Base-by-base conservation (phyloP, 2,113 vertebrate genomes). In the Polypterus senegalus region DNA sequence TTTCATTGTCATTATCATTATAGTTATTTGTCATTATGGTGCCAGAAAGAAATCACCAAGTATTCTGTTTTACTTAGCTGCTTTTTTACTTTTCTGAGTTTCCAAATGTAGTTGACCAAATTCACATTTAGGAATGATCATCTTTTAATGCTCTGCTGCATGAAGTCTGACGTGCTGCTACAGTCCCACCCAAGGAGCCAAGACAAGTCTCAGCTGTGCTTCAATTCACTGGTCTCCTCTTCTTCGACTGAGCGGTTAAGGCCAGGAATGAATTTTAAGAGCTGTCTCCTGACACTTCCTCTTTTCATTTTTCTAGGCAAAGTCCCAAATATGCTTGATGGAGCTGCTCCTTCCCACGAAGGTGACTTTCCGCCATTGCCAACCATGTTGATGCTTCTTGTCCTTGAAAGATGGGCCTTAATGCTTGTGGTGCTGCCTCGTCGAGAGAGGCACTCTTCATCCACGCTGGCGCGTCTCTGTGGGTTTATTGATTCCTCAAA, bases 201-300 rank as follows among this genome's bases (percentile, higher is more conserved):
- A 27, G 27, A 27, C 27, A 27, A 27, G 27, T 27, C 27, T 27
- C 27, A 27, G 27, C 27, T 27, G 27, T 27, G 27, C 27, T 27
- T 27, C 27, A 27, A 27, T 74, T 55, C 65, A 1, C 72, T 78
- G 7, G 74, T 82, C 56, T 92, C 92, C 47, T 98, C 94, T 72
- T 97, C 94, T 63, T 97, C 91, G 7, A 97, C 83, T 0, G 94
- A 88, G 47, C 85, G 78, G 53, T 94, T 89, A 46, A 98, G 85
- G 66, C 91, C 91, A 1, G 96, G 96, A 6, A 98, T 81, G 72
- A 96, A 87, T 67, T 85, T 98, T 54, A 92, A 7, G 7, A 99
- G 83, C 0, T 90, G 88, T 68, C 88, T 93, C 4, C 92, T 80
- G 3, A 95, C 82, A 0, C 86, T 96, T 49, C 64, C 65, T 62